phyloP scores from a whole-genome alignment of 2,797 vertebrate genomes.

The Bufotes viridis region DNA sequence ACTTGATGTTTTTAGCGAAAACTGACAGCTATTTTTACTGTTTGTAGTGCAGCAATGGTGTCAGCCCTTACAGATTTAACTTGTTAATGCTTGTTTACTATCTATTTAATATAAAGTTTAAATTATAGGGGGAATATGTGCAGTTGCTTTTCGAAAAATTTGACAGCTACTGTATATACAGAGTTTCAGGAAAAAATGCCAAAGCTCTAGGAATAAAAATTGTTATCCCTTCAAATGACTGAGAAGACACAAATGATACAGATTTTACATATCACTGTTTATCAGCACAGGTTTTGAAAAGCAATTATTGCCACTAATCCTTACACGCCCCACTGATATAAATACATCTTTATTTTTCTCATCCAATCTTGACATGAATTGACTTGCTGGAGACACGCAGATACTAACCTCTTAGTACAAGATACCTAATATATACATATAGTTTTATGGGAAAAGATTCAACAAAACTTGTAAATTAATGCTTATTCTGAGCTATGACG shows the following conservation, averaged over 20 bases:
- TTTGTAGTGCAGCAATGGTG: no score
- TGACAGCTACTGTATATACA: constrained; percentile 2
- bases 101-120: neutral
- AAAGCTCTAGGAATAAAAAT: constrained; percentile 10
- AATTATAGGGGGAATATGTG: constrained; percentile 21
- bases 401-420: neutral
- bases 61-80: neutral
- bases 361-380: neutral
- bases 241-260: constrained; percentile 8
- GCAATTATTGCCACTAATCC: constrained; percentile 14
- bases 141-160: constrained; percentile 16
- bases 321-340: neutral
- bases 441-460: neutral
- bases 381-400: neutral
- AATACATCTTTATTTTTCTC: neutral
- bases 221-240: neutral
- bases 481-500: no score
- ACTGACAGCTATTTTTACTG: no score
- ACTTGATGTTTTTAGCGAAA: no score
- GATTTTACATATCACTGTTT: constrained; percentile 22
- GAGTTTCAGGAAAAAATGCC: constrained; percentile 12
- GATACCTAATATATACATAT: neutral
- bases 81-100: neutral
- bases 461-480: no score
- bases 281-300: constrained; percentile 18